phyloP scores from a whole-genome alignment of 2,888 invertebrate genomes.

The Prosopocoilus inquinatus region DNA sequence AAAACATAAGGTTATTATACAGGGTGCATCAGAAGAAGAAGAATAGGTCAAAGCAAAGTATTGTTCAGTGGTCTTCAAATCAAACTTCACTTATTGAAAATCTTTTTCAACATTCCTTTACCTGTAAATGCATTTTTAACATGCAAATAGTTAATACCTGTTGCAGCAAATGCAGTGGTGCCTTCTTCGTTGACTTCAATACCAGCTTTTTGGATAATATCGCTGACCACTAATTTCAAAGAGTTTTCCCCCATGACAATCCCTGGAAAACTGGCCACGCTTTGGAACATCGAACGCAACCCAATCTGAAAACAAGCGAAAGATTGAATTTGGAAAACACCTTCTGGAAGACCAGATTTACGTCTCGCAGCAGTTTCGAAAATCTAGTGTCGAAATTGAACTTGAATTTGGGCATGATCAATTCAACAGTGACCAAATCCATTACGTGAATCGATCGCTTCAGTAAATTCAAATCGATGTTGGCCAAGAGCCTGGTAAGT shows the following conservation, averaged over 20 bases:
- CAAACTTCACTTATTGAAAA: too few species aligned
- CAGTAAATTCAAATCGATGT: constrained; percentile 57
- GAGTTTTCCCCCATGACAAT: constrained; percentile 59
- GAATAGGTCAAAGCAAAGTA: too few species aligned
- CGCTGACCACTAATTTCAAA: constrained; percentile 58
- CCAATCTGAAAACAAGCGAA: constrained; percentile 58
- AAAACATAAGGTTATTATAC: too few species aligned
- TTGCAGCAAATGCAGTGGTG: constrained; percentile 67
- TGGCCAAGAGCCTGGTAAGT: constrained; percentile 58
- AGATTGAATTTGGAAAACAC: neutral
- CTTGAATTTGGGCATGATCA: constrained; percentile 71
- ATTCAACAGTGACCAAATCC: constrained; percentile 59
- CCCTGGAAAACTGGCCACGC: constrained; percentile 68
- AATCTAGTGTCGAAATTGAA: constrained; percentile 68
- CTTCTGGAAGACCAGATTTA: constrained; percentile 40
- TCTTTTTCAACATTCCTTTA: neutral
- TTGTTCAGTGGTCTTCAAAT: too few species aligned
- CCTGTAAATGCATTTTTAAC: neutral
- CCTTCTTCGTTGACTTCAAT: constrained; percentile 77
- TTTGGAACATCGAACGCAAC: constrained; percentile 68
- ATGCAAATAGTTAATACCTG: constrained; percentile 53
- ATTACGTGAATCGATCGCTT: constrained; percentile 60
- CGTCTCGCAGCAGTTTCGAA: constrained; percentile 61
- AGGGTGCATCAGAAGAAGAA: too few species aligned
- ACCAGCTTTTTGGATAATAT: constrained; percentile 72